Base-by-base conservation (phyloP, 2,797 vertebrate genomes). In the Rhinophrynus dorsalis region DNA sequence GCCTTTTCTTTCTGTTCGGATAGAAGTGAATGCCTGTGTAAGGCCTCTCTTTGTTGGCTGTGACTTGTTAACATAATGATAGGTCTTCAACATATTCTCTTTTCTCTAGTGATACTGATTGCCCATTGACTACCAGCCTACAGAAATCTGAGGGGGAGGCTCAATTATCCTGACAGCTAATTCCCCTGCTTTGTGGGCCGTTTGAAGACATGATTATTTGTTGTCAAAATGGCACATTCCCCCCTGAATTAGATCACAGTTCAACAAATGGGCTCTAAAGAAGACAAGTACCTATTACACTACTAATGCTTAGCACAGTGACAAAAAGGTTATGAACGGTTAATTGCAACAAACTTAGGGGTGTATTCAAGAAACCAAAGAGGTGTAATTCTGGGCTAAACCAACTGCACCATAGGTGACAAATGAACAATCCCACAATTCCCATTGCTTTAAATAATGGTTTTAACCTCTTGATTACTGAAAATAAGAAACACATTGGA, bases 51-150 rank as follows among this genome's bases (percentile, higher is more conserved):
- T 72, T 72, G 44, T 71, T 73, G 44, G 21, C 23, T 47, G 24
- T 29, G 52, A 32, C 40, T 18, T 37, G 52, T 57, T 72, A 50
- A 58, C 54, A 59, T 73, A 73, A 73, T 73, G 33, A 65, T 59
- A 54, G 69, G 61, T 50, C 55, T 73, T 42, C 15, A 30, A 33
- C 13, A 12, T 20, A 20, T 50, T 59, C 42, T 66, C 17, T 23
- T 40, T 40, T 71, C 32, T 32, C 54, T 65, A 65, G 61, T 73
- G 54, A 66, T 26, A 61, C 20, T 73, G 69, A 73, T 73, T 73
- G 69, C 54, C 69, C 54, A 64, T 73, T 65, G 54, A 73, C 61
- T 66, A 20, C 54, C 27, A 26, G 33, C 24, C 52, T 48, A 20
- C 26, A 58, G 33, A 44, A 13, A 32, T 24, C 26, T 23, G 8